These are phyloP conservation scores for Melieria picta DNA, from an alignment of 2,888 invertebrate species.

Conservation along the genomic window DNA sequence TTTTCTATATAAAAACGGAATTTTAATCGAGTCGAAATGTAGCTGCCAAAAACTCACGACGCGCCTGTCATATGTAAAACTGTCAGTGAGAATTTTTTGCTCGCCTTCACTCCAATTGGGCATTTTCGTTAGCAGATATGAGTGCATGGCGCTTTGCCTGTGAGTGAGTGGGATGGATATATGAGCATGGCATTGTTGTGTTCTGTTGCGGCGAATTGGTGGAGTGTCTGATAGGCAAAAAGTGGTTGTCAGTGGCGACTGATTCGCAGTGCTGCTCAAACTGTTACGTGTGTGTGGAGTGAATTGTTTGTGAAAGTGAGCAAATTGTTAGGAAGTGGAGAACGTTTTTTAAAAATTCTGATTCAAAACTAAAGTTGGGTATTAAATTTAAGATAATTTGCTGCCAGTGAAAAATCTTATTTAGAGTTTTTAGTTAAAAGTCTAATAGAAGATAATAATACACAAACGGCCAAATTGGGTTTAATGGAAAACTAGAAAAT, in stretches of 20 bases:
- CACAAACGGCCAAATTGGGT: no score
- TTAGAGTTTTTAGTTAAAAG: no score
- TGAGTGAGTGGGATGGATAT: conserved; percentile 6
- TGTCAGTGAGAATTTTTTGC: conserved; percentile 20
- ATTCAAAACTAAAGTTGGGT: no score
- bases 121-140: neutral
- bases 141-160: neutral
- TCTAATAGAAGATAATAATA: no score
- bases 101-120: neutral
- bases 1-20: conserved; percentile 9
- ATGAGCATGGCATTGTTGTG: neutral
- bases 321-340: no score
- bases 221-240: neutral
- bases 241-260: neutral
- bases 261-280: no score
- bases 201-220: neutral
- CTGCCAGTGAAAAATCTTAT: no score
- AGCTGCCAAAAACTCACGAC: conserved; percentile 22
- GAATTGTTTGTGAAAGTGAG: no score
- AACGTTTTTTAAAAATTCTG: no score
- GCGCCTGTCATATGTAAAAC: conserved; percentile 24
- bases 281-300: no score
- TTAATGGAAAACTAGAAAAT: no score
- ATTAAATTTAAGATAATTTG: no score
- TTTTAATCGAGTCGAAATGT: conserved; percentile 21